These are phyloP conservation scores for Hypena proboscidalis DNA, from an alignment of 2,888 invertebrate genomes.

Conservation along the genomic window DNA sequence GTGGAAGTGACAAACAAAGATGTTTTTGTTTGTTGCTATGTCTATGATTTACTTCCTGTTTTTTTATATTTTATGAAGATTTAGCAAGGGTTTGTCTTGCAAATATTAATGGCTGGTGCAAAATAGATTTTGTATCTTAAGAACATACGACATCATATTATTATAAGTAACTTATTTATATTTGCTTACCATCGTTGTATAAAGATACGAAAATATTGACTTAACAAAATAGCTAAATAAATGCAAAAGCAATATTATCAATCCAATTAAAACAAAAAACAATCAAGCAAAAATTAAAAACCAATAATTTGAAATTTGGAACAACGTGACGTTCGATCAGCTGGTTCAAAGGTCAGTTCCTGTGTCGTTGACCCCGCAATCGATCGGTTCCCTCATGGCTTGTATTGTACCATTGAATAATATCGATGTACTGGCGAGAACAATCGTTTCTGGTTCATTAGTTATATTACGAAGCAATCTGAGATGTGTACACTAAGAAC, in stretches of 20 bases:
- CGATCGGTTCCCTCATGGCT: constrained; percentile 79
- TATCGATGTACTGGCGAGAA: constrained; percentile 47
- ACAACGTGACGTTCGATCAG: constrained; percentile 67
- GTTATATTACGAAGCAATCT: constrained; percentile 30
- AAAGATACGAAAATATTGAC: too few relatives aligned
- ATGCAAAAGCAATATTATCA: not conserved
- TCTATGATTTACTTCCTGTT: not conserved
- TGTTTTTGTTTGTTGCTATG: not conserved
- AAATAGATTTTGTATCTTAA: too few relatives aligned
- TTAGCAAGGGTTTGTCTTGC: too few relatives aligned
- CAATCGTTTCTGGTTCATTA: constrained; percentile 32
- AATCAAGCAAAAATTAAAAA: not conserved
- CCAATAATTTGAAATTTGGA: constrained; percentile 34
- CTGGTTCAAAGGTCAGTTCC: constrained; percentile 83
- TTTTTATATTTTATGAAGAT: too few relatives aligned
- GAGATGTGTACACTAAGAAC: constrained; percentile 12
- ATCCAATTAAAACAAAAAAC: not conserved
- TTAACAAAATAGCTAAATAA: too few relatives aligned
- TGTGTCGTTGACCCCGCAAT: constrained; percentile 79
- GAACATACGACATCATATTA: too few relatives aligned
- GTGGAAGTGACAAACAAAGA: not conserved
- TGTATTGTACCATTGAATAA: constrained; percentile 72
- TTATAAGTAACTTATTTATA: too few relatives aligned
- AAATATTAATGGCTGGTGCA: too few relatives aligned
- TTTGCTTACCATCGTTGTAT: too few relatives aligned